Conservation (phyloP, 2,113 vertebrate species). For the Elephantulus edwardii region DNA sequence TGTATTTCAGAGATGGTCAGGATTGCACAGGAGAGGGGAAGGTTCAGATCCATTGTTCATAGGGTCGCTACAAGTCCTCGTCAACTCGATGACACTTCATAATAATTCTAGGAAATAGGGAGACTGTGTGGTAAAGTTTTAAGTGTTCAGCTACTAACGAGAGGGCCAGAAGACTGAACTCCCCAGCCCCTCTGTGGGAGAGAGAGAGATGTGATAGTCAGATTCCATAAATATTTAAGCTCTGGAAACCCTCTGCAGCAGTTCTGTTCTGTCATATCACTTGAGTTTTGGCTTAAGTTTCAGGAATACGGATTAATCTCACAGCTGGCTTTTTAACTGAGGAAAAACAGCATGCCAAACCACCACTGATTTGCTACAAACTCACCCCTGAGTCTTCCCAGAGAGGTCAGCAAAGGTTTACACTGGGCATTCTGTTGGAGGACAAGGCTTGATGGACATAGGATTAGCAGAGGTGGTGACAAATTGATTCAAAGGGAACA, state of each 20-base stretch:
- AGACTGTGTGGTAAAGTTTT: too few species aligned
- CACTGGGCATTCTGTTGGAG: background rate
- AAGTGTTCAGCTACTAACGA: too few species aligned
- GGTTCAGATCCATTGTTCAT: too few species aligned
- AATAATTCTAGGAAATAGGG: too few species aligned
- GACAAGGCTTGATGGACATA: conserved; percentile 26
- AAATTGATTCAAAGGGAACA: conserved; percentile 52
- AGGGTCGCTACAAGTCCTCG: too few species aligned
- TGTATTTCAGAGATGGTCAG: too few species aligned
- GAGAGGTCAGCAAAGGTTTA: background rate
- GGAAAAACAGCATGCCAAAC: background rate
- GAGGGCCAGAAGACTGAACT: too few species aligned
- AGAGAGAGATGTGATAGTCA: background rate
- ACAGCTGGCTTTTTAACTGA: background rate
- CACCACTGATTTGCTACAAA: background rate
- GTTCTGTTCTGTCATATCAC: background rate
- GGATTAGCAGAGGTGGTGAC: conserved; percentile 49
- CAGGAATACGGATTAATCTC: background rate
- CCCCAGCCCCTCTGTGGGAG: too few species aligned
- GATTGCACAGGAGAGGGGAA: too few species aligned
- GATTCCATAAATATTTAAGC: background rate
- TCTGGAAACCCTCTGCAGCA: background rate
- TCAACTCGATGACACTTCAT: too few species aligned
- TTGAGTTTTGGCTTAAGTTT: background rate
- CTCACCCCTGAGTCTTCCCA: background rate